Evolutionary conservation across 2,888 invertebrate species (phyloP).

Genomic region (Platerodrilus igneus): DNA sequence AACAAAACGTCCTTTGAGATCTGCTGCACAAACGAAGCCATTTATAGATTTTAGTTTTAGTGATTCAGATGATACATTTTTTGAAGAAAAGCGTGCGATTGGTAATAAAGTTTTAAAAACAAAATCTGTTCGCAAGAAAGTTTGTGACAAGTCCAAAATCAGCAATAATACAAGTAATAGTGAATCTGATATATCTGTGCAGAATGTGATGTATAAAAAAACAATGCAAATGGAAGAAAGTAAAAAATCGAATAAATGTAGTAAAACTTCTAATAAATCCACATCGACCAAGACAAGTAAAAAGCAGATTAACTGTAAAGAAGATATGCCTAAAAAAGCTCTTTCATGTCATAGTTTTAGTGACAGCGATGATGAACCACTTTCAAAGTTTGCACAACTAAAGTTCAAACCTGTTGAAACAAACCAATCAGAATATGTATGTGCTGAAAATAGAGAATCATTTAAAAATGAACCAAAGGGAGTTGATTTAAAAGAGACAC

Average conservation of each 20-base stretch:
- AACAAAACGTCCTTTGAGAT: conserved; percentile 2
- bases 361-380: conserved; percentile 64
- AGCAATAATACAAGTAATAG: conserved; percentile 10
- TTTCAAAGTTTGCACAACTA: conserved; percentile 52
- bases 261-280: conserved; percentile 14
- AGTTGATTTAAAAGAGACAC: neutral
- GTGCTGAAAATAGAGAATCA: conserved; percentile 1
- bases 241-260: neutral
- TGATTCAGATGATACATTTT: conserved; percentile 15
- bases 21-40: conserved; percentile 1
- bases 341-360: conserved; percentile 53
- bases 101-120: too few relatives aligned
- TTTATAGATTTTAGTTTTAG: conserved; percentile 3
- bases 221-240: too few relatives aligned
- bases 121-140: too few relatives aligned
- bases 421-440: neutral
- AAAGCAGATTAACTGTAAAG: conserved; percentile 29
- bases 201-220: too few relatives aligned
- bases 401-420: conserved; percentile 9
- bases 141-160: too few relatives aligned
- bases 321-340: too few relatives aligned
- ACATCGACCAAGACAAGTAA: conserved; percentile 26
- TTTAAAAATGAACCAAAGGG: neutral
- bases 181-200: conserved; percentile 16
- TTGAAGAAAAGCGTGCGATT: too few relatives aligned